phyloP scores from a whole-genome alignment of 2,888 invertebrate genomes.

The Chouioia cunea region DNA sequence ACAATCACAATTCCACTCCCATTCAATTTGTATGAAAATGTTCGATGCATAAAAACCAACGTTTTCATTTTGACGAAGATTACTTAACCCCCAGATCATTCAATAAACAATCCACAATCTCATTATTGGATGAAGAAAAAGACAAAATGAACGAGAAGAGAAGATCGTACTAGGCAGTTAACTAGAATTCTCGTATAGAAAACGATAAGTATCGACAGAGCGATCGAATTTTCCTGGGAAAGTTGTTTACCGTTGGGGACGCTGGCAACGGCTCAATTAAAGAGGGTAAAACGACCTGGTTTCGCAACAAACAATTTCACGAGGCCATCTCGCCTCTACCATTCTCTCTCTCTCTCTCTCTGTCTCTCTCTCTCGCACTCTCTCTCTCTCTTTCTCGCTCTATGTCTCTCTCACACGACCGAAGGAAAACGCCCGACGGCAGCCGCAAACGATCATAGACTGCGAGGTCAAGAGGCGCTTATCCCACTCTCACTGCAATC shows the following conservation, averaged over 20 bases:
- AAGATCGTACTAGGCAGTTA: background rate
- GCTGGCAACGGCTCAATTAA: constrained; percentile 25
- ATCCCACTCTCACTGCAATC: constrained; percentile 53
- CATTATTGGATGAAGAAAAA: too few species aligned
- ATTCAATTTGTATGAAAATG: too few species aligned
- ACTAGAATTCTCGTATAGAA: too few species aligned
- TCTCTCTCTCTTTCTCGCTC: background rate
- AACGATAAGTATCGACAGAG: too few species aligned
- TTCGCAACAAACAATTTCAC: constrained; percentile 28
- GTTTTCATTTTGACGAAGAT: too few species aligned
- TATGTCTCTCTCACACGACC: background rate
- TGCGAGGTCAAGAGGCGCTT: constrained; percentile 56
- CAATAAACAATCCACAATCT: too few species aligned
- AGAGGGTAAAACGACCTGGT: constrained; percentile 25
- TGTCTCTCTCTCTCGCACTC: background rate
- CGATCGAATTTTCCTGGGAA: too few species aligned
- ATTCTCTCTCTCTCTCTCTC: background rate
- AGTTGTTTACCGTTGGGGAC: too few species aligned
- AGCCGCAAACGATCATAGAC: constrained; percentile 50
- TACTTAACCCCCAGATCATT: too few species aligned
- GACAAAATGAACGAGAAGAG: background rate
- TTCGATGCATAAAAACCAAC: too few species aligned
- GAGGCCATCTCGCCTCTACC: constrained; percentile 5
- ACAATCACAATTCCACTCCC: too few species aligned
- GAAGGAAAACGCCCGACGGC: constrained; percentile 46